Percentiles rank a stretch among this genome's conserved stretches.
Conservation (phyloP, 2,888 invertebrate species). For the Xanthostigma xanthostigma region DNA sequence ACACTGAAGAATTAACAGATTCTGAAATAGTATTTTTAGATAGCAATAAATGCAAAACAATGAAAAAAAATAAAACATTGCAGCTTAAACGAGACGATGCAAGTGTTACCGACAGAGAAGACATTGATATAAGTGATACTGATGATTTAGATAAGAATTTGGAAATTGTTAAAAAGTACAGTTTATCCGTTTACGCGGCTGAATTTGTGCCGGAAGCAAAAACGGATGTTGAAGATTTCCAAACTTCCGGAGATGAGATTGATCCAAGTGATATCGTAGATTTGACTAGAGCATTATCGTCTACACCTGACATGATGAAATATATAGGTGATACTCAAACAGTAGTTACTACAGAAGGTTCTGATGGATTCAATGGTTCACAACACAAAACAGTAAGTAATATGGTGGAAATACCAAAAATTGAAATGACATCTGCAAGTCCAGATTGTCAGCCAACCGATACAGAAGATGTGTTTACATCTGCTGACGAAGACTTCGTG, state of each 20-base stretch:
- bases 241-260: conserved; percentile 25
- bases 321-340: conserved; percentile 18
- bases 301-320: conserved; percentile 20
- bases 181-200: conserved; percentile 6
- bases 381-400: too few relatives aligned
- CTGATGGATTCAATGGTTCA: conserved; percentile 11
- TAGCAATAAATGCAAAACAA: conserved; percentile 9
- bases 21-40: conserved; percentile 18
- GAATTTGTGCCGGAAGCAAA: conserved; percentile 11
- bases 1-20: conserved; percentile 15
- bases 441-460: conserved; percentile 22
- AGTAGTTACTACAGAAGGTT: conserved; percentile 22
- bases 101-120: conserved; percentile 27
- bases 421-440: neutral
- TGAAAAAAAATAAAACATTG: too few relatives aligned
- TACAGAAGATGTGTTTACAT: conserved; percentile 30
- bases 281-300: conserved; percentile 12
- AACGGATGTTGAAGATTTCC: conserved; percentile 31
- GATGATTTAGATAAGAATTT: conserved; percentile 16
- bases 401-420: neutral
- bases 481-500: conserved; percentile 28
- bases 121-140: conserved; percentile 26
- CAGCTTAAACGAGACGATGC: neutral
- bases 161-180: conserved; percentile 8
- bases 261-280: conserved; percentile 7